Conservation (phyloP, 2,797 vertebrate genomes). For the Australoheros facetus region DNA sequence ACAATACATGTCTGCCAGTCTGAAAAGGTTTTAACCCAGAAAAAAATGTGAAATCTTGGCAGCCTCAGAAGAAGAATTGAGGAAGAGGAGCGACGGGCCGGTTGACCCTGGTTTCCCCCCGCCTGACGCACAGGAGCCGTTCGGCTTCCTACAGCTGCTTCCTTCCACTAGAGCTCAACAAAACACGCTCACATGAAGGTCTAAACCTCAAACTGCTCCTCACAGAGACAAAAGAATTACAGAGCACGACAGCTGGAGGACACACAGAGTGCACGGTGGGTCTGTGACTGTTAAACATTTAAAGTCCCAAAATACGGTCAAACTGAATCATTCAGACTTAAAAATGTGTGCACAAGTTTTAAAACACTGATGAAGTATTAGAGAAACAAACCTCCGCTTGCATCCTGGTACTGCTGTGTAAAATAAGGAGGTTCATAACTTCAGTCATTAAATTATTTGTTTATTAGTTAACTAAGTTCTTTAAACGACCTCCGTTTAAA, state of each 20-base stretch:
- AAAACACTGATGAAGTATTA: not conserved
- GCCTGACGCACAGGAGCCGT: constrained; percentile 3
- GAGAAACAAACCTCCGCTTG: not conserved
- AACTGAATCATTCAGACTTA: not conserved
- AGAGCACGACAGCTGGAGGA: not conserved
- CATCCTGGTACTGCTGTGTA: not conserved
- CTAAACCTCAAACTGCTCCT: not conserved
- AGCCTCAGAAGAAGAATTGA: not conserved
- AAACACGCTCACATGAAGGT: not conserved
- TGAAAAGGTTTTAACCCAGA: not conserved
- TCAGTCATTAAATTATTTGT: not conserved
- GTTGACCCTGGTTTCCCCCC: constrained; percentile 6
- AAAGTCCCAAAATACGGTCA: too few species aligned
- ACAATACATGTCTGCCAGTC: not conserved
- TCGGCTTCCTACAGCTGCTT: constrained; percentile 52
- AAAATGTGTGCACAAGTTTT: not conserved
- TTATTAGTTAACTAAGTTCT: not conserved
- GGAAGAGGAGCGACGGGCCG: not conserved
- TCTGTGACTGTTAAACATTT: not conserved
- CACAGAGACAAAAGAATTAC: not conserved
- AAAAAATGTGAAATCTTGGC: not conserved
- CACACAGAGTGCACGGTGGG: not conserved
- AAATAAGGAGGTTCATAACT: not conserved
- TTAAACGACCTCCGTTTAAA: not conserved
- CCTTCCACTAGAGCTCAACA: constrained; percentile 9